phyloP scores from a whole-genome alignment of 2,797 vertebrate species.

The Falco columbarius region DNA sequence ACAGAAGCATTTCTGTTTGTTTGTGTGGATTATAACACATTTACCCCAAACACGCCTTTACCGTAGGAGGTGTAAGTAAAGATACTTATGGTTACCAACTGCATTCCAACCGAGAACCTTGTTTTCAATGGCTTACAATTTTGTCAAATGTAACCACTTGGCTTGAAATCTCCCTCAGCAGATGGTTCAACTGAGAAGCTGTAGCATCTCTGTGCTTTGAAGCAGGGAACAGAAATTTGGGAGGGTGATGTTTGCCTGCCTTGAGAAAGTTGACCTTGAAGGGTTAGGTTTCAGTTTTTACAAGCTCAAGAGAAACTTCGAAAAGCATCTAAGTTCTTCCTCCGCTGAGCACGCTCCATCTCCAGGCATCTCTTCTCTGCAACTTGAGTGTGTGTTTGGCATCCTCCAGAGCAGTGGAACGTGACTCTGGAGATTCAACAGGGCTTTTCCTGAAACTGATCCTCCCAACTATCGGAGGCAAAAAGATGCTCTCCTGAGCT shows the following conservation, averaged over 20 bases:
- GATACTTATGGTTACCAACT: conserved; percentile 6
- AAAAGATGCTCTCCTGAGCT: neutral
- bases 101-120: neutral
- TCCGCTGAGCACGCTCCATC: neutral
- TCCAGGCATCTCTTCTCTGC: neutral
- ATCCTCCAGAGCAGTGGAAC: neutral
- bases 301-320: neutral
- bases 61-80: conserved; percentile 37
- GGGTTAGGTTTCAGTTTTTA: neutral
- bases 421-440: neutral
- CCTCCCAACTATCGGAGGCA: neutral
- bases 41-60: conserved; percentile 27
- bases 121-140: neutral
- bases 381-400: neutral
- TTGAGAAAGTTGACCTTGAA: neutral
- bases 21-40: conserved; percentile 31
- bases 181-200: conserved; percentile 5
- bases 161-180: neutral
- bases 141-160: conserved; percentile 33
- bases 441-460: neutral
- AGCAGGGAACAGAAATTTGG: neutral
- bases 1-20: conserved; percentile 22
- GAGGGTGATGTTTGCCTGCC: neutral
- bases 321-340: neutral
- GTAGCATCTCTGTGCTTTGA: neutral